These are phyloP conservation scores for Gymnodraco acuticeps DNA, from an alignment of 2,797 vertebrate genomes.

Conservation along the genomic window DNA sequence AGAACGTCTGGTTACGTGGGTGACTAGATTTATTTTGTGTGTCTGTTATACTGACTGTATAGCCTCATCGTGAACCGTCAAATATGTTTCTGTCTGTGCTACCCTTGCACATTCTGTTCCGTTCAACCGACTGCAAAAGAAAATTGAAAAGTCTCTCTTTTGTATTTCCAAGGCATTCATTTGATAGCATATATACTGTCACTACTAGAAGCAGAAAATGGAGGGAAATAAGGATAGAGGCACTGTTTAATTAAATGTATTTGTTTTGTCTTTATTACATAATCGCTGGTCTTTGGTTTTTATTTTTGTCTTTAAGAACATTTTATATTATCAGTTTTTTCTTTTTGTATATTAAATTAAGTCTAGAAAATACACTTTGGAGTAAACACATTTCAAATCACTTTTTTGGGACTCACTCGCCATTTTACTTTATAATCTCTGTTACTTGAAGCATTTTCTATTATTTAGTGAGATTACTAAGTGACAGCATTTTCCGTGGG, in stretches of 20 bases:
- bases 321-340: too few relatives aligned
- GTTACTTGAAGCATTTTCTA: neutral
- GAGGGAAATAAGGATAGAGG: neutral
- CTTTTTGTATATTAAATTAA: neutral
- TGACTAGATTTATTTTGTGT: slow-evolving; percentile 42
- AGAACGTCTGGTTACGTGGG: slow-evolving; percentile 75
- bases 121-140: neutral
- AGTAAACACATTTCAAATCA: neutral
- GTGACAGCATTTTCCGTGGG: neutral
- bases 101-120: slow-evolving; percentile 22
- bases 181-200: neutral
- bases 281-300: neutral
- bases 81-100: slow-evolving; percentile 36
- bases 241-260: neutral
- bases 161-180: neutral
- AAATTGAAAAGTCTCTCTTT: neutral
- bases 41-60: slow-evolving; percentile 11
- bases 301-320: neutral
- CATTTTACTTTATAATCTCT: neutral
- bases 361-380: neutral
- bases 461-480: neutral
- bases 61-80: slow-evolving; percentile 30
- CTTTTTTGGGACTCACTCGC: neutral
- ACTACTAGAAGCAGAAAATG: neutral
- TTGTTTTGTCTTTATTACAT: neutral